Conservation (phyloP, 2,797 vertebrate genomes). For the Pantherophis alleghaniensis region DNA sequence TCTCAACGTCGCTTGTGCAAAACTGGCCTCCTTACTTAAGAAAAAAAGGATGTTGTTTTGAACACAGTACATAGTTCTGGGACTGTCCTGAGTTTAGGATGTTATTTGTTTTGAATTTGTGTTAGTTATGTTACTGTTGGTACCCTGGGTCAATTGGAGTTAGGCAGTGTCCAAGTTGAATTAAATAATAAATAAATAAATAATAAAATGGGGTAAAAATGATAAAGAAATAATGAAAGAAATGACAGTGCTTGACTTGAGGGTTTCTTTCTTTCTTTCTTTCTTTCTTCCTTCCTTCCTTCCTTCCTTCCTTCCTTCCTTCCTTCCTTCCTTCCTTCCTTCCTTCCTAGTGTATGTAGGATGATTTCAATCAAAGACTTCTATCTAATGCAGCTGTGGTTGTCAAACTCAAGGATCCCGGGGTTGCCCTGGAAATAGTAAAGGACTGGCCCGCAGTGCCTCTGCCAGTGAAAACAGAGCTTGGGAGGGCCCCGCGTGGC, state of each 20-base stretch:
- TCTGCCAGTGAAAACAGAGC: too few species aligned
- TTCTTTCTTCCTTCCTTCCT: rapidly evolving
- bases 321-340: background rate
- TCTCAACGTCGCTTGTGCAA: background rate
- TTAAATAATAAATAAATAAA: background rate
- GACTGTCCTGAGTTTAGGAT: background rate
- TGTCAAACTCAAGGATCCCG: too few species aligned
- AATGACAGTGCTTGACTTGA: background rate
- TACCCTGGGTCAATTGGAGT: background rate
- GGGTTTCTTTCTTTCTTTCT: rapidly evolving
- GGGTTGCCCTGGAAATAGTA: too few species aligned
- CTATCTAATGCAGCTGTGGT: background rate
- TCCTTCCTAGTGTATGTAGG: too few species aligned
- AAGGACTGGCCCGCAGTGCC: too few species aligned
- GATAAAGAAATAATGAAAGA: background rate
- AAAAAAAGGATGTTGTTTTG: background rate
- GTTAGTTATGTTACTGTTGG: background rate
- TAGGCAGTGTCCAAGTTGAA: background rate
- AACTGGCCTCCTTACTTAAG: background rate
- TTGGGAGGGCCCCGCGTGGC: too few species aligned
- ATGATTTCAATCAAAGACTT: background rate
- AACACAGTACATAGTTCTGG: background rate
- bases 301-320: rapidly evolving
- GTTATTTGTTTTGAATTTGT: background rate
- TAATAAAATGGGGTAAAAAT: background rate